These are phyloP conservation scores for Mycteria americana DNA, from an alignment of 2,797 vertebrate species.

Conservation along the genomic window DNA sequence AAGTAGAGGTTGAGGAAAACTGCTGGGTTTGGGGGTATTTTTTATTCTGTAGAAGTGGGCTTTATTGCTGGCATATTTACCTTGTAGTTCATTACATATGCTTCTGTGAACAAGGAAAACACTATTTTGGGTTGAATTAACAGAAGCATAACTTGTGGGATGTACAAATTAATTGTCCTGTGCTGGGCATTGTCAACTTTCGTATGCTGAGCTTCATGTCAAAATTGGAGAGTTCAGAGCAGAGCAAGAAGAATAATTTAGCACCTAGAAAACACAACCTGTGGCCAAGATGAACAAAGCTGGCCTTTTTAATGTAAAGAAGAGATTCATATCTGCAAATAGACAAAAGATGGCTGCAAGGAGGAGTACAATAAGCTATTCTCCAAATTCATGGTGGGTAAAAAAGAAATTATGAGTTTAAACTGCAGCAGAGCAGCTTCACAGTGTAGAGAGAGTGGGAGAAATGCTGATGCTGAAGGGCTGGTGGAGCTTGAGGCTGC, in stretches of 20 bases:
- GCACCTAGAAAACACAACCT: background rate
- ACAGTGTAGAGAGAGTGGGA: background rate
- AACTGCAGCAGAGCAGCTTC: background rate
- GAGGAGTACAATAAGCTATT: background rate
- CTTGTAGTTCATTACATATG: background rate
- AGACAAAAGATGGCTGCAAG: background rate
- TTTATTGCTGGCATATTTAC: background rate
- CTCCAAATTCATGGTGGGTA: background rate
- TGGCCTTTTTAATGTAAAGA: background rate
- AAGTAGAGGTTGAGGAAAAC: background rate
- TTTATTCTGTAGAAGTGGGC: background rate
- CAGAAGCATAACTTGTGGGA: background rate
- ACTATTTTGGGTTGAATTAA: background rate
- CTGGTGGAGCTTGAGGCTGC: background rate
- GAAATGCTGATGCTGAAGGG: background rate
- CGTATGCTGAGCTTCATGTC: background rate
- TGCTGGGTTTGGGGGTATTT: background rate
- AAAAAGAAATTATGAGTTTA: background rate
- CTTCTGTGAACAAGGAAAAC: background rate
- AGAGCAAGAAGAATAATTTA: background rate
- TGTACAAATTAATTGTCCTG: background rate
- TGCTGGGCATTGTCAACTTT: background rate
- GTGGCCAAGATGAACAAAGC: background rate
- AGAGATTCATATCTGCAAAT: rapidly evolving
- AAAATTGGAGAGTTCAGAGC: background rate